Evolutionary conservation across 2,797 vertebrate species (phyloP).

Genomic region (Hephaestus fuliginosus): DNA sequence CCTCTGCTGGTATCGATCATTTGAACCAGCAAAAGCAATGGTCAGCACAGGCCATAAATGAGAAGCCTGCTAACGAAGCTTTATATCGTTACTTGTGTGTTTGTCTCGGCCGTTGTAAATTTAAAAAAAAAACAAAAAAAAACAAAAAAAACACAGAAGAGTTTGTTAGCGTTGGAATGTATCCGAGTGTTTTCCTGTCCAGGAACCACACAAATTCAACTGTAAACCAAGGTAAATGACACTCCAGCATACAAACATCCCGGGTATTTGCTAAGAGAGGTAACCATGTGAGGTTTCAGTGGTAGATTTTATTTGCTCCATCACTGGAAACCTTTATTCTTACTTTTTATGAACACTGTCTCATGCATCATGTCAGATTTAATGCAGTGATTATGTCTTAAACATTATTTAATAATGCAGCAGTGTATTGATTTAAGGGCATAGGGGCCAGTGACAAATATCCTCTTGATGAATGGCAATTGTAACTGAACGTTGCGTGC

Average conservation of each 20-base stretch:
- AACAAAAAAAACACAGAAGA: not conserved
- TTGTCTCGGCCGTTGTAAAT: not conserved
- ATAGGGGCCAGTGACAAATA: conserved; percentile 22
- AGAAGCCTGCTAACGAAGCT: not conserved
- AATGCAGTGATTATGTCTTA: conserved; percentile 36
- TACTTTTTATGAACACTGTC: conserved; percentile 37
- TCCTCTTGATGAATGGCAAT: conserved; percentile 52
- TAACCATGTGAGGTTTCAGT: not conserved
- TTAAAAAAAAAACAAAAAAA: too few relatives aligned
- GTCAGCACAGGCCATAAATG: not conserved
- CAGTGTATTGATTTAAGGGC: conserved; percentile 46
- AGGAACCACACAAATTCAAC: not conserved
- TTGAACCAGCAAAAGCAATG: not conserved
- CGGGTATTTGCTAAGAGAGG: not conserved
- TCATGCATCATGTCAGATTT: conserved; percentile 47
- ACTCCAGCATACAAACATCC: conserved; percentile 10
- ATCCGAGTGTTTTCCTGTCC: too few relatives aligned
- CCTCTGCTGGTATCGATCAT: not conserved
- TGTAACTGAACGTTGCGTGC: conserved; percentile 47
- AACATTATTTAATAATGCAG: conserved; percentile 47
- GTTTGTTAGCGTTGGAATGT: not conserved
- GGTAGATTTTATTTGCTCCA: conserved; percentile 4
- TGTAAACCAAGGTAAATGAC: conserved; percentile 10
- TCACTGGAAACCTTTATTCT: not conserved
- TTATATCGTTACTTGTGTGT: not conserved